These are phyloP conservation scores for Anomalospiza imberbis DNA, from an alignment of 2,797 vertebrate species.

Conservation along the genomic window DNA sequence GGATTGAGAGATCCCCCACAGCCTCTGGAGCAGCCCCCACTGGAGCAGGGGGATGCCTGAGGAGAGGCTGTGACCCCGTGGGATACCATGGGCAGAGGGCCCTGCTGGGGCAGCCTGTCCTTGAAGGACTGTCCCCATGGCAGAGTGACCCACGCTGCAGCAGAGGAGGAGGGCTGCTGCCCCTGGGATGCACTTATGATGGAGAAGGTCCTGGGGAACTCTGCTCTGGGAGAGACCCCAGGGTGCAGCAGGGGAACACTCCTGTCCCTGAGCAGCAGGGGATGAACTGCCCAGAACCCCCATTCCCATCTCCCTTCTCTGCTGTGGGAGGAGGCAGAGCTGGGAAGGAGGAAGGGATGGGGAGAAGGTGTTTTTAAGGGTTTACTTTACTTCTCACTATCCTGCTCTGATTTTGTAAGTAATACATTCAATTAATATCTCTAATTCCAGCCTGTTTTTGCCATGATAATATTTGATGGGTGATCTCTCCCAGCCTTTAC, in stretches of 20 bases:
- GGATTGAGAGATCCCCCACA: neutral
- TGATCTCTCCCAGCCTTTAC: rapidly evolving
- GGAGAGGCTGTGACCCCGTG: neutral
- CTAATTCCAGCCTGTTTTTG: neutral
- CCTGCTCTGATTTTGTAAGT: neutral
- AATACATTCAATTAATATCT: neutral
- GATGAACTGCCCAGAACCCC: neutral
- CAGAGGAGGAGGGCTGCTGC: neutral
- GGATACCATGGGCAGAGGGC: neutral
- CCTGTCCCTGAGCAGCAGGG: neutral
- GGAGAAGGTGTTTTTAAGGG: neutral
- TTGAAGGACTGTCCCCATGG: neutral
- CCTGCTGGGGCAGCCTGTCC: neutral
- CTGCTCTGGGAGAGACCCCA: neutral
- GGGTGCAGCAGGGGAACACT: neutral
- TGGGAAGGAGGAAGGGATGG: neutral
- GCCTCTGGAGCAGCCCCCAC: neutral
- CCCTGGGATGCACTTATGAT: rapidly evolving
- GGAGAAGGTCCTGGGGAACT: neutral
- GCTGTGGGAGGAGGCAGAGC: neutral
- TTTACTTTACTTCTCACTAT: neutral
- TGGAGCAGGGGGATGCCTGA: neutral
- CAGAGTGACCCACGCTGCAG: neutral
- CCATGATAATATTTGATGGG: neutral
- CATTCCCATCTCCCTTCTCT: neutral